Evolutionary conservation across 2,888 invertebrate species (phyloP), one percentile per base, ranked within the genome.

Genomic region (Enchytraeus crypticus): DNA sequence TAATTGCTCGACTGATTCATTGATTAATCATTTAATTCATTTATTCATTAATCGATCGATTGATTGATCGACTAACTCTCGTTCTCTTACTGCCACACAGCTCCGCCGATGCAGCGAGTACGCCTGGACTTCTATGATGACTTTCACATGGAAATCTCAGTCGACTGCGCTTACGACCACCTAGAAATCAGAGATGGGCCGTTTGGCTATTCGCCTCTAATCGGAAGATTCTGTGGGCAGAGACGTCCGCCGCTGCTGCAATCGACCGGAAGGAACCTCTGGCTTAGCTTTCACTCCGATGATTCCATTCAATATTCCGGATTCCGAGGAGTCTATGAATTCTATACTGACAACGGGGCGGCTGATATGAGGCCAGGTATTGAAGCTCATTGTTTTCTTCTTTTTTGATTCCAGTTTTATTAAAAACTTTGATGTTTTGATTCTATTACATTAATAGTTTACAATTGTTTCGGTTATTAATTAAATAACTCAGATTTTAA

Each of bases 161-260:
- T 84, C 43, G 82, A 83, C 60, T 91, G 90, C 78, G 84, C 84
- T 77, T 88, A 87, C 80, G 91, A 91, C 81, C 88, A 83, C 78
- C 81, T 90, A 68, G 89, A 90, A 80, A 85, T 90, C 59, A 84
- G 89, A 59, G 89, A 91, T 76, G 90, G 91, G 1, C 85, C 85
- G 53, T 86, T 88, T 73, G 89, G 88, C 5, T 77, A 77, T 65
- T 77, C 76, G 3, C 72, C 73, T n/a, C 66, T 72, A 14, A 66
- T 76, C 21, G 72, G 85, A n/a, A 83, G 82, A 70, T 87, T 82
- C 76, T 90, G 90, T 74, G 89, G 88, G 58, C 81, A 84, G 58
- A 81, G 83, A 59, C 87, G 85, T 73, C 89, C 89, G 29, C 85
- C 85, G 23, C 84, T 85, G 76, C 84, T 90, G 70, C 84, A 84